A percentile compares a stretch with the other conserved stretches of the same genome.
phyloP scores from a whole-genome alignment of 2,797 vertebrate species.

The Scyliorhinus canicula region DNA sequence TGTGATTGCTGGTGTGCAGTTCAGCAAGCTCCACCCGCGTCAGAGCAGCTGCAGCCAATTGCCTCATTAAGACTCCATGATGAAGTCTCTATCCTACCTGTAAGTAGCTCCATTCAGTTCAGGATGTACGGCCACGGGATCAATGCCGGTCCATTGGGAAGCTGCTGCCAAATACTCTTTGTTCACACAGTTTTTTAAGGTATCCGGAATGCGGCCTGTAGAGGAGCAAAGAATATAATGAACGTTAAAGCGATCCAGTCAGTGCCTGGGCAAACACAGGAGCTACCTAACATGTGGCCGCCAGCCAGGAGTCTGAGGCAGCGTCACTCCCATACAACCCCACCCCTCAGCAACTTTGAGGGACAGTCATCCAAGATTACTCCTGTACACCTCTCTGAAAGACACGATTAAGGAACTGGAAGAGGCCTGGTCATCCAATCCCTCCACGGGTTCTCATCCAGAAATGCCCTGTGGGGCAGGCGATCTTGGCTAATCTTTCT shows the following conservation, averaged over 20 bases:
- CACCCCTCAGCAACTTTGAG: neutral
- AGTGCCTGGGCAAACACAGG: neutral
- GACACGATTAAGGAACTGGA: neutral
- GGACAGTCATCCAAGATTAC: neutral
- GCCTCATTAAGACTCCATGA: neutral
- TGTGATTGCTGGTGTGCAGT: neutral
- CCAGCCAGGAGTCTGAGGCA: neutral
- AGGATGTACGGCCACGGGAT: slow-evolving; percentile 76
- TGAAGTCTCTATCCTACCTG: slow-evolving; percentile 58
- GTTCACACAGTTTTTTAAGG: slow-evolving; percentile 89
- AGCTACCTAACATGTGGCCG: neutral
- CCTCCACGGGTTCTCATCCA: neutral
- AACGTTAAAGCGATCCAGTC: neutral
- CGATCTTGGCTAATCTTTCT: neutral
- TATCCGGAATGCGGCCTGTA: slow-evolving; percentile 83
- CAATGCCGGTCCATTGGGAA: slow-evolving; percentile 83
- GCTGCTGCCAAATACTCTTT: slow-evolving; percentile 88
- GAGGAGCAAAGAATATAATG: neutral
- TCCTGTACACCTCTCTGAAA: neutral
- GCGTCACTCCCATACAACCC: neutral
- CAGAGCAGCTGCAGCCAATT: neutral
- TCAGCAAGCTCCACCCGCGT: neutral
- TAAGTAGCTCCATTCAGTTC: slow-evolving; percentile 84
- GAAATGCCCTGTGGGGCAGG: neutral
- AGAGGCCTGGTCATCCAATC: neutral